Base-by-base conservation (phyloP, 2,888 invertebrate species). In the Tetragonula carbonaria region DNA sequence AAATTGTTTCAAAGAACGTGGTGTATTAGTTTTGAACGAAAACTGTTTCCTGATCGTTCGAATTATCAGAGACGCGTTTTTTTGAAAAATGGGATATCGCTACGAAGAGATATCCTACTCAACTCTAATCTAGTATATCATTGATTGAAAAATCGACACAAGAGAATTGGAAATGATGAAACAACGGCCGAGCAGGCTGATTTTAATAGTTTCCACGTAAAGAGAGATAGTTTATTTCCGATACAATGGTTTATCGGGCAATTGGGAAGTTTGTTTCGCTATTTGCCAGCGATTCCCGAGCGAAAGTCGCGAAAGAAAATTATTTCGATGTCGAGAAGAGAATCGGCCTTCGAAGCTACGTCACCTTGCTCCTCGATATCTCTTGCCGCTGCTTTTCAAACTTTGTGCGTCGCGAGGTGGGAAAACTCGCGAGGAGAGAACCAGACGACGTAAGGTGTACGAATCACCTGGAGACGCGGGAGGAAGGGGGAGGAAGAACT, bases 251-350 rank as follows among this genome's bases (percentile, higher is more conserved):
- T 85, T 87, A 91, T 90, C 87, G 86, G 79, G 66, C 80, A 75
- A 90, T 90, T 87, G 78, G 80, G 78, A 90, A 91, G 90, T 91
- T 90, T 90, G 84, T 87, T 87, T 90, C 82, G 87, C 82, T 87
- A 90, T 91, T 91, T 90, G 90, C 88, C 74, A 68, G 74, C 86
- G 88, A 38, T 5, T 83, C 80, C 80, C 79, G 70, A 66, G 63
- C 82, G 67, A 75, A 83, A 83, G 86, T 78, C 75, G 76, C 38
- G 66, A 85, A 68, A 81, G 85, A 80, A 90, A 91, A 90, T 90
- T 88, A 90, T 90, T 90, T 82, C 67, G 87, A 90, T 88, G 88
- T 84, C 85, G 91, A 8, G 45, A 84, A 18, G 59, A 14, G 72
- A 80, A 83, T 90, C 82, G 84, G 71, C 28, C 33, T 70, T 80